Conservation (phyloP, 2,888 invertebrate species). For the Aspidiotus destructor region DNA sequence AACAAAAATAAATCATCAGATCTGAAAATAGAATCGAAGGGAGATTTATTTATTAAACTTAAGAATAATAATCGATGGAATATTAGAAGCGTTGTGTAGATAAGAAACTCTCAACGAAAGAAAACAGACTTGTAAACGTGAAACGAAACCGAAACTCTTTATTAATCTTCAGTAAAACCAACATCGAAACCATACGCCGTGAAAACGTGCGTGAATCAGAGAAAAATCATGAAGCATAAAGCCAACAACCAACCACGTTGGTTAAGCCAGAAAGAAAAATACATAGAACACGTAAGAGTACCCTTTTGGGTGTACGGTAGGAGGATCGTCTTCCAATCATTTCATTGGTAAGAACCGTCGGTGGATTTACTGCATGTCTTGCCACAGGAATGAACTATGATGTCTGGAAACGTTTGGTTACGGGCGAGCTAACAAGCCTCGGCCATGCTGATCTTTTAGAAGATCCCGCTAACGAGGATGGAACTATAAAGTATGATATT, state of each 20-base stretch:
- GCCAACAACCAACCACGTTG: too few relatives aligned
- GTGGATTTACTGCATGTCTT: not conserved
- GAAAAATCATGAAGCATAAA: too few relatives aligned
- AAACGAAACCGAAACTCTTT: not conserved
- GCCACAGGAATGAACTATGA: constrained; percentile 1
- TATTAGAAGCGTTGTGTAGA: not conserved
- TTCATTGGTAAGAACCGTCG: too few relatives aligned
- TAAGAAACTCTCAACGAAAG: too few relatives aligned
- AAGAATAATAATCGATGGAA: not conserved
- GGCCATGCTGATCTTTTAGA: not conserved
- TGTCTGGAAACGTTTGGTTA: not conserved
- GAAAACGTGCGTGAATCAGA: too few relatives aligned
- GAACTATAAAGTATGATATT: not conserved
- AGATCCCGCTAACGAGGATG: not conserved
- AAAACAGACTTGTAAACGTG: not conserved
- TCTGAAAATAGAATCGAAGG: not conserved
- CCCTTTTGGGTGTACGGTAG: too few relatives aligned
- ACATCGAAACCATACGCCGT: too few relatives aligned
- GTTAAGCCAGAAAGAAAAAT: too few relatives aligned
- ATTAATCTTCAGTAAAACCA: too few relatives aligned
- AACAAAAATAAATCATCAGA: constrained; percentile 12
- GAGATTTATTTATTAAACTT: not conserved
- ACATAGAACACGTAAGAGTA: too few relatives aligned
- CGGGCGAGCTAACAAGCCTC: not conserved
- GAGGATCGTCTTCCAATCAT: too few relatives aligned